phyloP scores from a whole-genome alignment of 53 echinoderm and acorn worm genomes.

The Temnopleurus reevesii region DNA sequence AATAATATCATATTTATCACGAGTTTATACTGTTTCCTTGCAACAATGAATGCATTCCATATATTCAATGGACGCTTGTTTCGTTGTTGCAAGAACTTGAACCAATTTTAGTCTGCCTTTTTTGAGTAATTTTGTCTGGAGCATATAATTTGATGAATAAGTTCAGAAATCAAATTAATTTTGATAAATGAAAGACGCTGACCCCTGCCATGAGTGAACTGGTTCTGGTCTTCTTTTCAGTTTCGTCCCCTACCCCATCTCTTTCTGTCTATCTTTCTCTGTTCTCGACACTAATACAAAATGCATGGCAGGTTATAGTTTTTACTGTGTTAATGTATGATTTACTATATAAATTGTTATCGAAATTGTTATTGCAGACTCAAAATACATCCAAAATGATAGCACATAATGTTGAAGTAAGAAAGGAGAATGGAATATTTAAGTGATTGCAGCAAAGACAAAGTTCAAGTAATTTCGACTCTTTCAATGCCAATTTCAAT shows the following conservation, averaged over 20 bases:
- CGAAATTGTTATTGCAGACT: too few species aligned
- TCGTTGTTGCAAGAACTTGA: neutral
- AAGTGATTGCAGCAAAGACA: too few species aligned
- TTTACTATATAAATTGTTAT: too few species aligned
- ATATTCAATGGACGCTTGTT: neutral
- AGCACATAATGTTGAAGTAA: too few species aligned
- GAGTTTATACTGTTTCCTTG: neutral
- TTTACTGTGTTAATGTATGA: too few species aligned
- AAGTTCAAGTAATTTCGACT: too few species aligned
- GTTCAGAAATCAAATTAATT: neutral
- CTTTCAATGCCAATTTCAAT: too few species aligned
- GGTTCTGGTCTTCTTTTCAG: neutral
- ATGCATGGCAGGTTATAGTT: too few species aligned
- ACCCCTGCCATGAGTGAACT: constrained; percentile 2
- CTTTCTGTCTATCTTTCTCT: neutral
- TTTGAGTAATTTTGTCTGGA: neutral
- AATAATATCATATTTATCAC: neutral
- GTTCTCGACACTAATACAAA: neutral
- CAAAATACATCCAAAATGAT: too few species aligned
- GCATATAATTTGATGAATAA: too few species aligned
- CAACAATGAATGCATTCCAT: neutral
- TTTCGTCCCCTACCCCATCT: too few species aligned
- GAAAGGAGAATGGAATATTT: too few species aligned
- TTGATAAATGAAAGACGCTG: neutral
- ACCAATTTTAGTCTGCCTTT: neutral